Conservation (phyloP, 2,113 vertebrate genomes). For the Lophochroa leadbeateri region DNA sequence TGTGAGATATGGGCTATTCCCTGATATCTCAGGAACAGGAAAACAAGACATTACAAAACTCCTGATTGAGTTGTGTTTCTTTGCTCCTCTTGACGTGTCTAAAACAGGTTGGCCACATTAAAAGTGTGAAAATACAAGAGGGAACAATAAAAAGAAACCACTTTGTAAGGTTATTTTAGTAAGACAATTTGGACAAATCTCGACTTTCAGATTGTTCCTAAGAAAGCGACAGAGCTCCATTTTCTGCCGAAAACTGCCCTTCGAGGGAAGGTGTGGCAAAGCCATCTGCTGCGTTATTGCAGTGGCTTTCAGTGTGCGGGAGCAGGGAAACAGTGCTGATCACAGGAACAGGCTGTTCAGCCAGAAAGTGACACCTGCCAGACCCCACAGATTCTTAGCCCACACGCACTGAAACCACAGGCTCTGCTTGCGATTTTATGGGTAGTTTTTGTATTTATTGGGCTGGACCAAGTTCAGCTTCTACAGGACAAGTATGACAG, state of each 20-base stretch:
- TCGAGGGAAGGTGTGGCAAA: slow-evolving; percentile 48
- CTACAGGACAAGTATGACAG: slow-evolving; percentile 67
- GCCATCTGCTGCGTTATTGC: slow-evolving; percentile 64
- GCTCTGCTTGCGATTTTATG: slow-evolving; percentile 59
- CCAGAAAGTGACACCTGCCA: slow-evolving; percentile 34
- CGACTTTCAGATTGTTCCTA: slow-evolving; percentile 24
- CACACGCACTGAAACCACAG: background rate
- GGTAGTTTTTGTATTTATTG: slow-evolving; percentile 59
- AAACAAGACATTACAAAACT: background rate
- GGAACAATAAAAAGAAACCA: background rate
- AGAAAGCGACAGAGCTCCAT: background rate
- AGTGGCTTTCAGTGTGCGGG: background rate
- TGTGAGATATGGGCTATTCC: background rate
- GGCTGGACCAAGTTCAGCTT: slow-evolving; percentile 65
- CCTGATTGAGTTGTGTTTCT: background rate
- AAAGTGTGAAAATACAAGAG: slow-evolving; percentile 5
- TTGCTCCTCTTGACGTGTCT: background rate
- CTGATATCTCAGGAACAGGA: background rate
- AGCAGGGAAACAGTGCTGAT: slow-evolving; percentile 58
- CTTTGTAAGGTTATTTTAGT: background rate
- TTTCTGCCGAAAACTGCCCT: slow-evolving; percentile 33
- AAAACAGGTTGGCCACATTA: slow-evolving; percentile 14
- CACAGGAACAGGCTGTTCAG: slow-evolving; percentile 61
- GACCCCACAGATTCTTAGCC: slow-evolving; percentile 49
- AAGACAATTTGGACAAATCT: background rate